Percentiles rank a stretch among this genome's conserved stretches.
These are phyloP conservation scores for Grantiella picta DNA, from an alignment of 2,113 vertebrate genomes.

Conservation along the genomic window DNA sequence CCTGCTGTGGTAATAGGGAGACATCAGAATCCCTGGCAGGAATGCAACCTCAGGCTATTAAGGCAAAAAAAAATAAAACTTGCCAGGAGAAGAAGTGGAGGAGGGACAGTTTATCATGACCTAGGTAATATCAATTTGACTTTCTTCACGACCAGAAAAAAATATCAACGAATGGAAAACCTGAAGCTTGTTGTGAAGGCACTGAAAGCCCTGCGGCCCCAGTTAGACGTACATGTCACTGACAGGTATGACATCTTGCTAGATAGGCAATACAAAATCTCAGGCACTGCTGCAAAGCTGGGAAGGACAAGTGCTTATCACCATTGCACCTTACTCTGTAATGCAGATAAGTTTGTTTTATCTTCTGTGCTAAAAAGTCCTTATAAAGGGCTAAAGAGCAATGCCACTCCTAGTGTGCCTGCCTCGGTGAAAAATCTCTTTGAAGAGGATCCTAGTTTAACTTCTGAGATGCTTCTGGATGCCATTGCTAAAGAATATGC, in stretches of 20 bases:
- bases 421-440: conserved; percentile 83
- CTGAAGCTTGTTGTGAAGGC: conserved; percentile 82
- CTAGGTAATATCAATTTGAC: conserved; percentile 95
- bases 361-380: conserved; percentile 80
- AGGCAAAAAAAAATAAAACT: conserved; percentile 77
- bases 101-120: conserved; percentile 94
- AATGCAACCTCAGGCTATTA: conserved; percentile 83
- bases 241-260: conserved; percentile 87
- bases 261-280: conserved; percentile 85
- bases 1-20: conserved; percentile 89
- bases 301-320: conserved; percentile 88
- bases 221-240: conserved; percentile 80
- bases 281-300: conserved; percentile 90
- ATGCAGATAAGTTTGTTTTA: conserved; percentile 75
- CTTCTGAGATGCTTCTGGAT: conserved; percentile 76
- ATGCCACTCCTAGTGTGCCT: conserved; percentile 88
- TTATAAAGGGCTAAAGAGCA: conserved; percentile 82
- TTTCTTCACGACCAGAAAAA: conserved; percentile 88
- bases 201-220: conserved; percentile 76
- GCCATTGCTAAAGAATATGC: conserved; percentile 82
- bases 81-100: conserved; percentile 91
- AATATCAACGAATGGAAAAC: conserved; percentile 85
- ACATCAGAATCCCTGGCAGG: conserved; percentile 96
- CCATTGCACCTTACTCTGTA: conserved; percentile 90
- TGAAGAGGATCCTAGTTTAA: conserved; percentile 83